Base-by-base conservation (phyloP, 2,797 vertebrate species). In the Galagoides demidoff region DNA sequence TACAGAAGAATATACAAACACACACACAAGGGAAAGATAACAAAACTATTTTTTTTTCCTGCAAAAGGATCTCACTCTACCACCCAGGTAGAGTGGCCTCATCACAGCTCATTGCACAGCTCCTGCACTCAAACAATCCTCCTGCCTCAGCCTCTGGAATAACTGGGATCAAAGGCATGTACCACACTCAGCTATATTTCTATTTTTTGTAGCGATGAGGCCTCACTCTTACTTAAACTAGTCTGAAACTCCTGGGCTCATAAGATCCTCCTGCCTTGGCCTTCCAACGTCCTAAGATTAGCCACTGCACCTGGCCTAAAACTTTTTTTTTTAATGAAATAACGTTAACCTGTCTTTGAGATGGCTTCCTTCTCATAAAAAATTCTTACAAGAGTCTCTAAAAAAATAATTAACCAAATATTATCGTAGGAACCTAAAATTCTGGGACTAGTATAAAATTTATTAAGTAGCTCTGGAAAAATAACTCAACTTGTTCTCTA, bases 401-500 rank as follows among this genome's bases (percentile, higher is more conserved):
- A 82, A 25, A 89, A 73, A 92, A 85, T 94, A 89, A 81, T 76
- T 73, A 88, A 91, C 34, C 22, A 79, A 93, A 37, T 78, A 77
- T 4, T 86, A 83, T 61, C 64, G 70, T 61, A 37, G 13, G 19
- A 90, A 84, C 14, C 59, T 76, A 68, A 92, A 88, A 94, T 49
- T 49, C 45, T 49, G 12, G 45, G 45, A 49, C 45, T 49, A 49
- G 11, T 49, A 49, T 49, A 49, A 49, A 49, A 49, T 49, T 49
- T 49, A 49, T 49, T 49, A 49, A 49, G 45, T 49, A 49, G 45
- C 45, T 49, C 45, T 49, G 12, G 45, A 49, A 49, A 49, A 49
- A 49, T 49, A 49, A 49, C 45, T 49, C 45, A 49, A 12, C 11
- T 49, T 45, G 39, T 45, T 49, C 45, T 49, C 45, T 49, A 49